These are phyloP conservation scores for Nibea albiflora DNA, from an alignment of 2,113 vertebrate species.

Conservation along the genomic window DNA sequence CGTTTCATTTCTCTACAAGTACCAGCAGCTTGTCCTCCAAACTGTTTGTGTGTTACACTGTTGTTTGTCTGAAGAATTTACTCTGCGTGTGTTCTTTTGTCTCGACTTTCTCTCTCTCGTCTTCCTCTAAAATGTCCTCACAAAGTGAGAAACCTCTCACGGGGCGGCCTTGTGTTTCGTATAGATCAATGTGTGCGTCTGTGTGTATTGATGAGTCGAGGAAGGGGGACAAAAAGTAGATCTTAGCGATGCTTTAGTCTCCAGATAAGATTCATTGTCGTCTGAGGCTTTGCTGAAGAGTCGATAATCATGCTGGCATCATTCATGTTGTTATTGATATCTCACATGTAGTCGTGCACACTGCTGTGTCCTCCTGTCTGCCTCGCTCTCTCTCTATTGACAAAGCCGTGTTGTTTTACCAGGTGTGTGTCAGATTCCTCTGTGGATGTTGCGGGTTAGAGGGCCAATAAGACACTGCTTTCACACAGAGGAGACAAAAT, in stretches of 20 bases:
- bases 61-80: not conserved
- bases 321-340: slow-evolving; percentile 22
- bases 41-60: slow-evolving; percentile 5
- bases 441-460: slow-evolving; percentile 63
- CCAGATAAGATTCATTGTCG: slow-evolving; percentile 9
- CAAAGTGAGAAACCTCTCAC: not conserved
- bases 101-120: not conserved
- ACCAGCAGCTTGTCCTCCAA: slow-evolving; percentile 12
- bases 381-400: slow-evolving; percentile 21
- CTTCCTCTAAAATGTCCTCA: slow-evolving; percentile 3
- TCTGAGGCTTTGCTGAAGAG: slow-evolving; percentile 14
- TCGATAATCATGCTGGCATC: slow-evolving; percentile 3
- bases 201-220: not conserved
- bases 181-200: slow-evolving; percentile 15
- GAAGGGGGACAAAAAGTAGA: slow-evolving; percentile 4
- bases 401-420: slow-evolving; percentile 62
- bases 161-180: not conserved
- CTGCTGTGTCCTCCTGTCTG: not conserved
- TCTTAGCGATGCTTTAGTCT: not conserved
- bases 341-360: not conserved
- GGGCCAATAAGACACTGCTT: slow-evolving; percentile 60
- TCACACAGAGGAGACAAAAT: slow-evolving; percentile 64
- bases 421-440: slow-evolving; percentile 67
- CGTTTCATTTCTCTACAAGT: slow-evolving; percentile 42
- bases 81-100: slow-evolving; percentile 18